Conservation (phyloP, 2,888 invertebrate species). For the Chromoteleia sp. region DNA sequence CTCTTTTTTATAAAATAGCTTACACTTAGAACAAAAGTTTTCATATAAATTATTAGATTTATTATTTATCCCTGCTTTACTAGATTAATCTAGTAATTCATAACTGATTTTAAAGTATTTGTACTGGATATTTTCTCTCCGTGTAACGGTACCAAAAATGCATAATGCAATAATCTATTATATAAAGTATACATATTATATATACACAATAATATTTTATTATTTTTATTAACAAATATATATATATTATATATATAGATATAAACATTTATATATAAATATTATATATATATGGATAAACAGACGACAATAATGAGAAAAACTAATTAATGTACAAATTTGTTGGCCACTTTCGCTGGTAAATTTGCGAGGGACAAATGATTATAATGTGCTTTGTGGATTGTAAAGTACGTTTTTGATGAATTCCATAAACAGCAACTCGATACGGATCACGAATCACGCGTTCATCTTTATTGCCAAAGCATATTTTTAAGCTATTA, state of each 20-base stretch:
- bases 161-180: slow-evolving; percentile 85
- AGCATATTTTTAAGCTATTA: slow-evolving; percentile 54
- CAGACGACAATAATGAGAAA: slow-evolving; percentile 83
- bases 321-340: slow-evolving; percentile 85
- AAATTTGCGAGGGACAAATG: slow-evolving; percentile 64
- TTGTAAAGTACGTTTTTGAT: slow-evolving; percentile 60
- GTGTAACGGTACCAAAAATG: slow-evolving; percentile 85
- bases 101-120: too few relatives aligned
- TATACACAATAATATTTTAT: slow-evolving; percentile 83
- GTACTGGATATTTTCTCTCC: too few relatives aligned
- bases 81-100: too few relatives aligned
- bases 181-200: slow-evolving; percentile 77
- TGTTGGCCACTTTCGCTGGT: slow-evolving; percentile 82
- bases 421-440: slow-evolving; percentile 38
- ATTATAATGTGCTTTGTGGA: slow-evolving; percentile 65
- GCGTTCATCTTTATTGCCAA: slow-evolving; percentile 39
- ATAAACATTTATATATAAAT: slow-evolving; percentile 75
- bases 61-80: too few relatives aligned
- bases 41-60: too few relatives aligned
- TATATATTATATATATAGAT: slow-evolving; percentile 74
- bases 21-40: too few relatives aligned
- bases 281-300: slow-evolving; percentile 79
- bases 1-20: too few relatives aligned
- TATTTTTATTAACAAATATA: slow-evolving; percentile 84
- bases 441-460: slow-evolving; percentile 24